Evolutionary conservation across 2,888 invertebrate species (phyloP), one percentile per base, ranked within the genome.

Genomic region (Antheraea yamamai): DNA sequence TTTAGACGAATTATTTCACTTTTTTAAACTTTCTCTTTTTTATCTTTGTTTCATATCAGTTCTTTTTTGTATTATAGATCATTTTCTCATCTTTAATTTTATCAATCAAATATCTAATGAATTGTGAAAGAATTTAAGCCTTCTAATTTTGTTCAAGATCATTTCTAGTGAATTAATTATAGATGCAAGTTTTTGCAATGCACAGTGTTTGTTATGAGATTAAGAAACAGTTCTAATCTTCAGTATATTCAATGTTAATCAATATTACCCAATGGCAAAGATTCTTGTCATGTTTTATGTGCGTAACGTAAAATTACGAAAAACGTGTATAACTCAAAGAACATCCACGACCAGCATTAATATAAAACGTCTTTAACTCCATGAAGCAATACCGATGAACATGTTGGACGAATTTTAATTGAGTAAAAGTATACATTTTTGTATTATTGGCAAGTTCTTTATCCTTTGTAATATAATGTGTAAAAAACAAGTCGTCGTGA

Each of bases 291-390:
- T 58, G 55, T 18, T 71, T 70, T 55, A 73, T 70, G 55, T 75
- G 16, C 70, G 47, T n/a, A 47, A 58, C 58, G 70, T 75, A 73
- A 23, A 73, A 55, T 75, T 73, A 73, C 75, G 73, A 73, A 73
- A 75, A 73, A 47, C 23, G 6, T 61, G 23, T 23, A 61, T 47
- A 61, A 35, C 64, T 35, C 68, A 61, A 61, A 66, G 39, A 35
- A 47, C 35, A 73, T 18, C 61, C 35, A 71, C 26, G 52, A 66
- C 47, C 61, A 51, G 73, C 51, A 73, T 70, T 18, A 72, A 35
- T 47, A 61, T 72, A 18, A 55, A 18, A 70, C 39, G 55, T 58
- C 47, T 52, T 35, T 70, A 55, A 55, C 26, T 72, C 18, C 74
- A 75, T 72, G 39, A 70, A n/a, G 70, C 39, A 70, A 35, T 12